Conservation (phyloP, 2,797 vertebrate genomes). For the Limnodromus scolopaceus region DNA sequence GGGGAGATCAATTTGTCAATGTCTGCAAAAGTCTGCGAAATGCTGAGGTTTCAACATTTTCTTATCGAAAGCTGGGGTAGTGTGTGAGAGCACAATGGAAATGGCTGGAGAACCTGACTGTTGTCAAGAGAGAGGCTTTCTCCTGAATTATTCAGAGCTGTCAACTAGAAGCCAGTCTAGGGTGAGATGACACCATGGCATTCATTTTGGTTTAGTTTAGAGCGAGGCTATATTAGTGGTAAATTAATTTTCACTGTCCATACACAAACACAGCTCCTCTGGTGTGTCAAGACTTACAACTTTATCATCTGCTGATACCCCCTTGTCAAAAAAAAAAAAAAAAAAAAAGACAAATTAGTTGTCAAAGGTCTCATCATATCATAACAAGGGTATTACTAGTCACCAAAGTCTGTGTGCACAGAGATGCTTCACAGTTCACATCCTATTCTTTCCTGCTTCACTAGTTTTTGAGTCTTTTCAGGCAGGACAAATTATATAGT, state of each 20-base stretch:
- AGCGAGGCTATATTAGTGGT: not conserved
- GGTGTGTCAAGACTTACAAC: not conserved
- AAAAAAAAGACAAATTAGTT: not conserved
- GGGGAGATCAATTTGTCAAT: not conserved
- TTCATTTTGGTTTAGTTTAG: not conserved
- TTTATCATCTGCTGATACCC: not conserved
- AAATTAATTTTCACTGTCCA: not conserved
- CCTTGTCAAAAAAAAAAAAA: not conserved
- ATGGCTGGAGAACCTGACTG: not conserved
- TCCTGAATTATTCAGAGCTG: constrained; percentile 15
- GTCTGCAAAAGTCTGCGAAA: not conserved
- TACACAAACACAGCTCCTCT: not conserved
- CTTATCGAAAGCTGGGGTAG: not conserved
- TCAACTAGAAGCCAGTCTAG: not conserved
- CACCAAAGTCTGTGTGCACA: not conserved
- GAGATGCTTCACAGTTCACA: not conserved
- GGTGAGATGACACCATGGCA: not conserved
- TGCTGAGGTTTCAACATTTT: not conserved
- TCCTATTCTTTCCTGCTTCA: not conserved
- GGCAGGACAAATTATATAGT: not conserved
- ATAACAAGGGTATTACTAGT: rapidly evolving
- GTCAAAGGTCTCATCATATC: not conserved
- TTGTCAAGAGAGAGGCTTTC: not conserved
- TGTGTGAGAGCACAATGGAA: not conserved
- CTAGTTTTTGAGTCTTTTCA: not conserved